phyloP scores from a whole-genome alignment of 2,113 vertebrate genomes.

The Macroglossus sobrinus region DNA sequence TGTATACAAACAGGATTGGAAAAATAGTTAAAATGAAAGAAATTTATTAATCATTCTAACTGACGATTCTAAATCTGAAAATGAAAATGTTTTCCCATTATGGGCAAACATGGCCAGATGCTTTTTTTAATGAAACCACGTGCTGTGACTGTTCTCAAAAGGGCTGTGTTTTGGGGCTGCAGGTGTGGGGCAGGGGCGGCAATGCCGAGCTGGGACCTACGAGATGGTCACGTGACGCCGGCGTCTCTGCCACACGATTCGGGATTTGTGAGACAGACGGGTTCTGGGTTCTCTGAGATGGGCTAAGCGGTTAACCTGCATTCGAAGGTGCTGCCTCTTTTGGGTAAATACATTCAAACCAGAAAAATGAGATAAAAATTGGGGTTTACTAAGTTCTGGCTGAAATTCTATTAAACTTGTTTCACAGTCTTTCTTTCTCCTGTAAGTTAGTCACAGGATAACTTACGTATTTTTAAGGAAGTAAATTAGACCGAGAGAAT shows the following conservation, averaged over 20 bases:
- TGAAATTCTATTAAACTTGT: too few relatives aligned
- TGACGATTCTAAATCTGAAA: neutral
- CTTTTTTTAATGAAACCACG: neutral
- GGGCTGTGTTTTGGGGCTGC: neutral
- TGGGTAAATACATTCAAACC: neutral
- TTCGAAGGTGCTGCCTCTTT: too few relatives aligned
- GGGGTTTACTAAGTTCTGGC: too few relatives aligned
- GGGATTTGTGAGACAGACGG: accelerated
- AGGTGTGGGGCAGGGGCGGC: neutral
- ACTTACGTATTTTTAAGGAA: neutral
- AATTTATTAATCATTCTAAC: neutral
- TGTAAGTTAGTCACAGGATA: neutral
- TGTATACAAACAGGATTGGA: accelerated
- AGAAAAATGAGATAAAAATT: neutral
- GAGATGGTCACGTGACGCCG: neutral
- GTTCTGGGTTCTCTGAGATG: too few relatives aligned
- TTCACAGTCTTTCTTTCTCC: neutral
- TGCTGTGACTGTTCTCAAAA: too few relatives aligned
- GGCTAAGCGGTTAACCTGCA: neutral
- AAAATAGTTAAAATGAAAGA: neutral
- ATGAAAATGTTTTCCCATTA: neutral
- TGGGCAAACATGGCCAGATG: neutral
- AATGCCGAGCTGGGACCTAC: too few relatives aligned
- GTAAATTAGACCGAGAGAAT: accelerated
- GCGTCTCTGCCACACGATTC: neutral